These are phyloP conservation scores for Euwallacea similis DNA, from an alignment of 1,140 invertebrate species.

Conservation along the genomic window DNA sequence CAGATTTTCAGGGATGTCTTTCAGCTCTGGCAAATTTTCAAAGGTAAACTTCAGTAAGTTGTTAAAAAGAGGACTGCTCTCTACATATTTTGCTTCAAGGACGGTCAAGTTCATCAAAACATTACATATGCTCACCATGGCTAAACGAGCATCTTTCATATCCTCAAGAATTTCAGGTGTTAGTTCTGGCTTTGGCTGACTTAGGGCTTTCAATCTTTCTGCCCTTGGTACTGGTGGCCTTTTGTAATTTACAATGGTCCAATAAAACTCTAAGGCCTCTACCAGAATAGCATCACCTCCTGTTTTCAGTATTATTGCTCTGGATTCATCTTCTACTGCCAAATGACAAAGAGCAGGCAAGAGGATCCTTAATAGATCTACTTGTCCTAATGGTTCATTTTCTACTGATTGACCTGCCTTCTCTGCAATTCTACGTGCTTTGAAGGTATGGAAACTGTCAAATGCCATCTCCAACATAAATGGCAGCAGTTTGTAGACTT, in stretches of 20 bases:
- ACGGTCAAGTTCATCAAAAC: conserved; percentile 92
- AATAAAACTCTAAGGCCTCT: conserved; percentile 80
- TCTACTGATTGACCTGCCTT: conserved; percentile 61
- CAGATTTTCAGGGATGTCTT: conserved; percentile 80
- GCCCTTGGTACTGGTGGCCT: conserved; percentile 76
- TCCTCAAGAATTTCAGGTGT: conserved; percentile 73
- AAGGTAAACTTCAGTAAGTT: conserved; percentile 84
- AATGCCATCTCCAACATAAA: conserved; percentile 78
- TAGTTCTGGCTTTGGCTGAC: conserved; percentile 72
- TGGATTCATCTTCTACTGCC: conserved; percentile 83
- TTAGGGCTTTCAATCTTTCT: conserved; percentile 71
- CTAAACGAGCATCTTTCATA: conserved; percentile 78
- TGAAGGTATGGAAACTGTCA: conserved; percentile 76
- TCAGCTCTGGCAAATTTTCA: conserved; percentile 81
- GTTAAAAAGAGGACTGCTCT: conserved; percentile 74
- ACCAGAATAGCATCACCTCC: conserved; percentile 79
- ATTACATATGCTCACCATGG: conserved; percentile 86
- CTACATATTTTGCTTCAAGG: conserved; percentile 78
- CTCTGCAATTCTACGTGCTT: conserved; percentile 64
- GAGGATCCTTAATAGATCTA: conserved; percentile 78
- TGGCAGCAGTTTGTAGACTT: conserved; percentile 77
- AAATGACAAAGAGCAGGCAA: conserved; percentile 88
- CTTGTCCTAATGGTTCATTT: conserved; percentile 63
- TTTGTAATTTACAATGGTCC: conserved; percentile 84
- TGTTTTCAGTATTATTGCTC: conserved; percentile 76